Percentiles rank a stretch among this genome's conserved stretches.
Evolutionary conservation across 2,797 vertebrate genomes (phyloP).

Genomic region (Mus spretus): DNA sequence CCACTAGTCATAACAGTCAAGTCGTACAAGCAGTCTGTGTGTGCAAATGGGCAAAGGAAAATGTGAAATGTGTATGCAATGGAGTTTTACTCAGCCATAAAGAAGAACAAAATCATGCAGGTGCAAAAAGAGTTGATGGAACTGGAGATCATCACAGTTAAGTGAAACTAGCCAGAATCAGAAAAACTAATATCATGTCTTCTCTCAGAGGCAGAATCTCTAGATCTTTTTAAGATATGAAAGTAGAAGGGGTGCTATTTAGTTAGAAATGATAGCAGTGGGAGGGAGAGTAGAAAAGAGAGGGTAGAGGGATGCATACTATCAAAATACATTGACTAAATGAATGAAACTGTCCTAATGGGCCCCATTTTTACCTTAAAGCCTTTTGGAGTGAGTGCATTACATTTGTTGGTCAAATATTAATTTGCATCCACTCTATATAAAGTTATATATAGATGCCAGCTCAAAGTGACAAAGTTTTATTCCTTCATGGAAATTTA

Average conservation of each 20-base stretch:
- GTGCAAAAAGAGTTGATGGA: neutral
- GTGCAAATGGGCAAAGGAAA: neutral
- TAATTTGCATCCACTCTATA: neutral
- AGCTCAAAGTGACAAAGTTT: neutral
- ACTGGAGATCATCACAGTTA: neutral
- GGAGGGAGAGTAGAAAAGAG: neutral
- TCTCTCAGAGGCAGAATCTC: neutral
- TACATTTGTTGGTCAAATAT: neutral
- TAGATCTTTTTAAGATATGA: neutral
- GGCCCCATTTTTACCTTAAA: neutral
- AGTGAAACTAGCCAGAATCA: neutral
- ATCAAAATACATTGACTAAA: neutral
- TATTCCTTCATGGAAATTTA: constrained; percentile 45
- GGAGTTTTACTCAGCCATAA: neutral
- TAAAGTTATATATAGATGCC: neutral
- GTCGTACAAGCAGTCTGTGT: neutral
- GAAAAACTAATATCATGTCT: neutral
- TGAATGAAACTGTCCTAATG: neutral
- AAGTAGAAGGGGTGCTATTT: neutral
- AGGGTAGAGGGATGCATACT: neutral
- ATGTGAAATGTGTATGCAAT: neutral
- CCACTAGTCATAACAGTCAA: neutral
- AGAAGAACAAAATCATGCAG: neutral
- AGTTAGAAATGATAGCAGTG: neutral
- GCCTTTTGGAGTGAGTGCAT: neutral